Evolutionary conservation across 2,113 vertebrate species (phyloP).

Genomic region (Panthera uncia): DNA sequence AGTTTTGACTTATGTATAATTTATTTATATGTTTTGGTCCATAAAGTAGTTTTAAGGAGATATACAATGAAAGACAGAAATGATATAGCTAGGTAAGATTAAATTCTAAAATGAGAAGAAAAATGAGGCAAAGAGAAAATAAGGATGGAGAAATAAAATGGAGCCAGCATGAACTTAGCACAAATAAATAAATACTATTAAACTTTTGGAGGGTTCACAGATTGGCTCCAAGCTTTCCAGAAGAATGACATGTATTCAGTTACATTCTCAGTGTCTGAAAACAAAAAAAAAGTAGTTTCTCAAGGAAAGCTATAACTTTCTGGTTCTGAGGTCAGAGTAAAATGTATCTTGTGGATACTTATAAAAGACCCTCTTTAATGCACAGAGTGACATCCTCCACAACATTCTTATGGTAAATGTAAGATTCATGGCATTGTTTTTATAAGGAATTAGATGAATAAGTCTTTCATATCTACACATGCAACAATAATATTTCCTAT

Average conservation of each 20-base stretch:
- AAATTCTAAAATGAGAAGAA: not conserved
- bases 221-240: not conserved
- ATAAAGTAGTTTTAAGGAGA: not conserved
- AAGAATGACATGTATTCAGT: conserved; percentile 15
- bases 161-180: not conserved
- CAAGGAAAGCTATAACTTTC: not conserved
- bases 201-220: not conserved
- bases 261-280: not conserved
- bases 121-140: not conserved
- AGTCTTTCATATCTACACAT: not conserved
- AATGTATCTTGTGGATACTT: not conserved
- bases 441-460: not conserved
- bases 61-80: not conserved
- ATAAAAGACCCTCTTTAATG: not conserved
- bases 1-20: not conserved
- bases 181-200: conserved; percentile 3
- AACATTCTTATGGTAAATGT: not conserved
- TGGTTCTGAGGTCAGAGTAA: not conserved
- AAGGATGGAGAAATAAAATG: not conserved
- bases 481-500: not conserved
- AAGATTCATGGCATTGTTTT: not conserved
- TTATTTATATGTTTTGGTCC: not conserved
- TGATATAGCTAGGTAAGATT: not conserved
- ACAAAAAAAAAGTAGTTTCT: not conserved
- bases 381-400: not conserved